These are phyloP conservation scores for Mylabris sibirica DNA, from an alignment of 2,888 invertebrate species.

Conservation along the genomic window DNA sequence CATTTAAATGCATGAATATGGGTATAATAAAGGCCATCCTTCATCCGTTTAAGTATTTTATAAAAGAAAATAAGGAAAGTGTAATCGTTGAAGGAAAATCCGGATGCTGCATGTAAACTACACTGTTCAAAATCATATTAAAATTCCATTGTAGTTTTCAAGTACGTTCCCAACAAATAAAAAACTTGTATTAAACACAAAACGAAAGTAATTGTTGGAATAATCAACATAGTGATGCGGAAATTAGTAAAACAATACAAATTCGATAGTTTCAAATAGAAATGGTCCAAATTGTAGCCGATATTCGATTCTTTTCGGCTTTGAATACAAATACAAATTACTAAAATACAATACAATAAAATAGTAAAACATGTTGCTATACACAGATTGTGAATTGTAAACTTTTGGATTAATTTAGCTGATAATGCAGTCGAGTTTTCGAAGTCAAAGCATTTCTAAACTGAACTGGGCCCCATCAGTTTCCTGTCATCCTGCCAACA, in stretches of 20 bases:
- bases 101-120: neutral
- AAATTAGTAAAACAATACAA: neutral
- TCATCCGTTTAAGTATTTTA: constrained; percentile 15
- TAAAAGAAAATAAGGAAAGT: constrained; percentile 8
- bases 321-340: neutral
- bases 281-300: too few relatives aligned
- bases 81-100: neutral
- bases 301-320: too few relatives aligned
- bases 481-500: constrained; percentile 7
- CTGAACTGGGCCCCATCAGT: neutral
- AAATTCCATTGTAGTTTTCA: constrained; percentile 6
- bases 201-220: neutral
- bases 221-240: neutral
- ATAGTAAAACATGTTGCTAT: neutral
- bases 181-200: neutral
- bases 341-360: neutral
- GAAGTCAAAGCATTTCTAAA: neutral
- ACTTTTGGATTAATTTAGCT: neutral
- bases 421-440: constrained; percentile 6
- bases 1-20: neutral
- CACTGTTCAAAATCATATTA: neutral
- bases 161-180: neutral
- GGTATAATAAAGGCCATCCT: constrained; percentile 8
- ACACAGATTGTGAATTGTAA: neutral
- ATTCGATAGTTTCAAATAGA: neutral